Conservation (phyloP, 2,113 vertebrate genomes). For the Heptranchias perlo region DNA sequence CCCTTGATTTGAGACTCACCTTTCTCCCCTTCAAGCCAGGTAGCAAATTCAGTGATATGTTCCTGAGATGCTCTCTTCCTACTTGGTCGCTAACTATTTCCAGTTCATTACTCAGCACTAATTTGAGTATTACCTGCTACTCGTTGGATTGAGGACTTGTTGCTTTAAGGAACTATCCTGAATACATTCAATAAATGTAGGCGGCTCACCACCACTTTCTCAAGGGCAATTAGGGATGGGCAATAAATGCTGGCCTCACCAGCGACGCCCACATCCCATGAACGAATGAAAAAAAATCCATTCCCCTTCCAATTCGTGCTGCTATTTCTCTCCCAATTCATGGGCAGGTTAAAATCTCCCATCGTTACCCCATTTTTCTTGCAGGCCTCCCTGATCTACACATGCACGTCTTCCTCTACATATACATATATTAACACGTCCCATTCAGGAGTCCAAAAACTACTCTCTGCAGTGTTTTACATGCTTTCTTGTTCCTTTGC, state of each 20-base stretch:
- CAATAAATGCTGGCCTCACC: too few species aligned
- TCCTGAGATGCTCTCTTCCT: too few species aligned
- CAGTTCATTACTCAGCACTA: too few species aligned
- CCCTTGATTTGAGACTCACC: too few species aligned
- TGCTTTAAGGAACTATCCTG: neutral
- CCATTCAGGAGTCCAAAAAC: neutral
- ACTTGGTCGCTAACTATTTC: too few species aligned
- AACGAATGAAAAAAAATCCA: too few species aligned
- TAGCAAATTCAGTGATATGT: too few species aligned
- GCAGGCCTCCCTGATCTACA: neutral
- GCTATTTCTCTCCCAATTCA: neutral
- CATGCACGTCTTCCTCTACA: neutral
- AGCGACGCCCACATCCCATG: too few species aligned
- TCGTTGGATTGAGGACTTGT: neutral
- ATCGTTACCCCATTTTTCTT: neutral
- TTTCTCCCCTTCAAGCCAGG: too few species aligned
- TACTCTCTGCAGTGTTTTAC: neutral
- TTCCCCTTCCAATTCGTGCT: neutral
- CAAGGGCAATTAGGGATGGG: too few species aligned
- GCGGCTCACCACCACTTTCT: too few species aligned
- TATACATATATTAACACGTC: neutral
- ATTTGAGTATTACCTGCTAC: neutral
- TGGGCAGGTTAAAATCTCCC: neutral
- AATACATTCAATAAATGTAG: neutral
- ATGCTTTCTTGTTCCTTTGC: neutral